These are phyloP conservation scores for Pseudococcus viburni DNA, from an alignment of 2,888 invertebrate genomes.

Conservation along the genomic window DNA sequence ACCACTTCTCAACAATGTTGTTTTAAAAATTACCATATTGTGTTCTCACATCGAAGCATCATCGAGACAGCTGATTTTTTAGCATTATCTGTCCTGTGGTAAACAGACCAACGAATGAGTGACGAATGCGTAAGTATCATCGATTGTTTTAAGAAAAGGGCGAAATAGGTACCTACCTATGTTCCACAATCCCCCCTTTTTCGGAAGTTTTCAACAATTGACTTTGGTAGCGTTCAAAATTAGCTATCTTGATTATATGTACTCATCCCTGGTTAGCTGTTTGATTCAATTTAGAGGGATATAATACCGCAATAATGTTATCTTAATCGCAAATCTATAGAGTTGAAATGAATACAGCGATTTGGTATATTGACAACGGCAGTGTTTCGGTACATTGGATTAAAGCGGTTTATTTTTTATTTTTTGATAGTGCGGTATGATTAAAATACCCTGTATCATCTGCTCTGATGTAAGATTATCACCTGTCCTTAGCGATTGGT, in stretches of 20 bases:
- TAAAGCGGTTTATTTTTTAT: neutral
- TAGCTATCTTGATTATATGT: slow-evolving; percentile 39
- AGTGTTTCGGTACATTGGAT: neutral
- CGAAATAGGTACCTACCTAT: neutral
- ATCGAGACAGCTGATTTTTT: slow-evolving; percentile 35
- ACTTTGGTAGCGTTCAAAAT: slow-evolving; percentile 18
- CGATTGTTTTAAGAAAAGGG: neutral
- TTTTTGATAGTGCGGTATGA: slow-evolving; percentile 23
- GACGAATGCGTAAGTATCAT: neutral
- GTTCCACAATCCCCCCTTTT: neutral
- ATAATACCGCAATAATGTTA: slow-evolving; percentile 45
- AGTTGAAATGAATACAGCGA: neutral
- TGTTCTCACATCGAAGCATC: slow-evolving; percentile 4
- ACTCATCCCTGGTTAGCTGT: neutral
- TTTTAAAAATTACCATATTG: slow-evolving; percentile 48
- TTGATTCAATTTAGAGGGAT: neutral
- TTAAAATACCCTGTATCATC: slow-evolving; percentile 22
- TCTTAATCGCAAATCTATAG: slow-evolving; percentile 49
- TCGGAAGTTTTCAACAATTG: neutral
- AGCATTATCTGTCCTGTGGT: neutral
- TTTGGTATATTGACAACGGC: neutral
- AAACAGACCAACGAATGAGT: neutral
- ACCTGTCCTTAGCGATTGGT: neutral
- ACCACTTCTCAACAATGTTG: slow-evolving; percentile 38
- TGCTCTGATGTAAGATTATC: neutral